A percentile compares a stretch with the other conserved stretches of the same genome.
These are phyloP conservation scores for Agrotis exclamationis DNA, from an alignment of 2,888 invertebrate species.

Conservation along the genomic window DNA sequence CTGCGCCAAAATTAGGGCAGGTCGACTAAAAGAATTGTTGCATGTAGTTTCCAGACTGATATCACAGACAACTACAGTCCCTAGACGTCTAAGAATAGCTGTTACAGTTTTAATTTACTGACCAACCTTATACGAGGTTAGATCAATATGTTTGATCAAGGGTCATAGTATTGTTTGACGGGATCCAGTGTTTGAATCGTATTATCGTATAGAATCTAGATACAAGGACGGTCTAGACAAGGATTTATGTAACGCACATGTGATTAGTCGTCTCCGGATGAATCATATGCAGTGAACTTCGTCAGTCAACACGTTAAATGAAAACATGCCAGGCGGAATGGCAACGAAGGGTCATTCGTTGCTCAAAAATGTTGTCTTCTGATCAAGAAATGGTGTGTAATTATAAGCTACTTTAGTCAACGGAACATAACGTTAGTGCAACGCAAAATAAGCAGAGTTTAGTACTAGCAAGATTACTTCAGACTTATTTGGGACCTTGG, in stretches of 20 bases:
- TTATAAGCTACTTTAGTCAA: neutral
- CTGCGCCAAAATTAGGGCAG: constrained; percentile 51
- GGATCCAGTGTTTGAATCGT: constrained; percentile 25
- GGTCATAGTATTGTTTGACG: neutral
- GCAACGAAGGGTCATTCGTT: constrained; percentile 29
- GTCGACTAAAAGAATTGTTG: constrained; percentile 45
- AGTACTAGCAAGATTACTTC: constrained; percentile 1
- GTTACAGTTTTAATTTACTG: constrained; percentile 38
- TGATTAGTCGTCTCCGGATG: constrained; percentile 38
- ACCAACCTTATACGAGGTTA: constrained; percentile 19
- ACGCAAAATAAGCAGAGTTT: neutral
- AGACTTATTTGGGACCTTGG: constrained; percentile 12
- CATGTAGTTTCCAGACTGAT: constrained; percentile 35
- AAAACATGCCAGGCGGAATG: constrained; percentile 15
- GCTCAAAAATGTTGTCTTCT: neutral
- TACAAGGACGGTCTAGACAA: constrained; percentile 46
- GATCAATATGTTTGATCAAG: constrained; percentile 25
- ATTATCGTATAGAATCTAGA: constrained; percentile 11
- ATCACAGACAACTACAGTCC: constrained; percentile 25
- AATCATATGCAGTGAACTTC: constrained; percentile 48
- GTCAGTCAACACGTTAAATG: constrained; percentile 23
- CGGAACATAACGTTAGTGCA: constrained; percentile 8
- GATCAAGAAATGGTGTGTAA: neutral
- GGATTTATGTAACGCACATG: constrained; percentile 53
- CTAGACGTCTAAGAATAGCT: constrained; percentile 45